Conservation (phyloP, 2,113 vertebrate genomes). For the Sclerurus mexicanus region DNA sequence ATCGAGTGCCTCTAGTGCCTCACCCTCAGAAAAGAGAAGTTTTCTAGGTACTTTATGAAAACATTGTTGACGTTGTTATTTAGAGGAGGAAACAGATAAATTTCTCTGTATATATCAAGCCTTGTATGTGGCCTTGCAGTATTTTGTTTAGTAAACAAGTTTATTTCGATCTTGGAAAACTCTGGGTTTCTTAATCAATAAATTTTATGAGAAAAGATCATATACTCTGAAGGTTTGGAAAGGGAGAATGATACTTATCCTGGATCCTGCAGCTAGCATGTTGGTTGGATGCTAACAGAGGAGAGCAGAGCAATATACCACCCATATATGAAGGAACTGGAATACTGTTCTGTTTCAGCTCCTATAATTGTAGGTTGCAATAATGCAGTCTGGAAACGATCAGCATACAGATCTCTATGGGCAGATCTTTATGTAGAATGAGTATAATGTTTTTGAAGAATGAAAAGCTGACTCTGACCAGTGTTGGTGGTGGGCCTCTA, state of each 20-base stretch:
- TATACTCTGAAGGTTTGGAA: not conserved
- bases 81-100: not conserved
- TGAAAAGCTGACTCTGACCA: not conserved
- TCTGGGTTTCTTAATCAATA: not conserved
- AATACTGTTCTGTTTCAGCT: not conserved
- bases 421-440: not conserved
- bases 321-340: not conserved
- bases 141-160: not conserved
- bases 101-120: not conserved
- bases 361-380: not conserved
- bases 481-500: not conserved
- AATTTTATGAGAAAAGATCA: not conserved
- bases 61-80: not conserved
- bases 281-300: not conserved
- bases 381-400: not conserved
- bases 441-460: not conserved
- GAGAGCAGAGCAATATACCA: not conserved
- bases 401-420: not conserved
- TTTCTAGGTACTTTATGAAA: not conserved
- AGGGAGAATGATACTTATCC: not conserved
- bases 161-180: not conserved
- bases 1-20: not conserved
- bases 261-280: not conserved
- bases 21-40: not conserved
- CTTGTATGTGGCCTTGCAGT: not conserved